Conservation (phyloP, 2,888 invertebrate genomes). For the Sinopyrophorus schimmeli region DNA sequence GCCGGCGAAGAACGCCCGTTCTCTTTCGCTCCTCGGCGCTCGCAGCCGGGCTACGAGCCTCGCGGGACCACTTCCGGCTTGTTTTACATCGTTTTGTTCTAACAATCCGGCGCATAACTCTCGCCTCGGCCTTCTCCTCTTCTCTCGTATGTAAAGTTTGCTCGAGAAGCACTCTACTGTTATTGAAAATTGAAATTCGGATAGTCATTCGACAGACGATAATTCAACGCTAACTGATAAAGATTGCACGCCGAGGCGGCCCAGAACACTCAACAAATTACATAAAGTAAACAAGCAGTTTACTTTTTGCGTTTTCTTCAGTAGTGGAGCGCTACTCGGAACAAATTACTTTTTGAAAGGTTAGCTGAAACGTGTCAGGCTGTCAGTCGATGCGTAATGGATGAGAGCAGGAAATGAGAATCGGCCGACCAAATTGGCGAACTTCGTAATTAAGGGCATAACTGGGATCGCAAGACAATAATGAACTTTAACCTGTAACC, state of each 20-base stretch:
- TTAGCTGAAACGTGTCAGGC: constrained; percentile 35
- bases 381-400: constrained; percentile 39
- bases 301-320: constrained; percentile 35
- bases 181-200: constrained; percentile 57
- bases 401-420: constrained; percentile 38
- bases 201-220: constrained; percentile 52
- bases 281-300: constrained; percentile 35
- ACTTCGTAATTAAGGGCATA: constrained; percentile 37
- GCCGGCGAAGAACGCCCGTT: constrained; percentile 48
- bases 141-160: constrained; percentile 45
- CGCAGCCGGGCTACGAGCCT: constrained; percentile 46
- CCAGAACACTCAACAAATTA: constrained; percentile 35
- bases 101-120: constrained; percentile 56
- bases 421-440: constrained; percentile 37
- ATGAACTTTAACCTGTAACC: constrained; percentile 38
- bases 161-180: constrained; percentile 47
- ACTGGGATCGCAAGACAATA: constrained; percentile 34
- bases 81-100: constrained; percentile 60
- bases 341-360: constrained; percentile 40
- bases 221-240: constrained; percentile 52
- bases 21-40: constrained; percentile 35
- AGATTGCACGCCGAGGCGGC: constrained; percentile 41
- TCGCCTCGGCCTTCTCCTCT: constrained; percentile 36
- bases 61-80: constrained; percentile 55
- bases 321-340: constrained; percentile 25